Evolutionary conservation across 2,888 invertebrate genomes (phyloP), one percentile per base, ranked within the genome.

Genomic region (Drosophila macrospina): DNA sequence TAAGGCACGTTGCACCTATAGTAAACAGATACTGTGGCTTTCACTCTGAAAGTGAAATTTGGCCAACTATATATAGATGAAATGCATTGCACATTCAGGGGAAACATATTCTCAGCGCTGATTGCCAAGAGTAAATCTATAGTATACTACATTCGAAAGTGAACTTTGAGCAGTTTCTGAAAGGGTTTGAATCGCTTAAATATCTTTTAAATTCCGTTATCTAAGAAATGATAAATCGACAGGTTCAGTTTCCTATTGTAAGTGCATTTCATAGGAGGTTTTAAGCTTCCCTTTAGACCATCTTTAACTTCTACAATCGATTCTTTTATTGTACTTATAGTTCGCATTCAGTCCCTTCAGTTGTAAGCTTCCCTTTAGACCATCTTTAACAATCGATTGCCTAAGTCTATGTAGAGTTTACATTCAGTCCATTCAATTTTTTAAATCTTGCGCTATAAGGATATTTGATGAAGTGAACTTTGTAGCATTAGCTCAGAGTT

Each of bases 11-110:
- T 34, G 7, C 39, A 52, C 45, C 41, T 61, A 36, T 42, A 50
- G 48, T 41, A 48, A 52, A 45, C 36, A 51, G 37, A 45, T 66
- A 37, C 67, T 61, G 55, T 30, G 41, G 64, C 59, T 73, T 63
- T 39, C 32, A 24, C 24, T 39, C n/a, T 20, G 57, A 57, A 59
- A 62, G 59, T 55, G 55, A 66, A 66, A 57, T 42, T 42, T 16
- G 20, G 34, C 36, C 47, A 64, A 59, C 28, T 39, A 34, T 26
- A 26, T 20, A 30, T 30, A 11, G 1, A 26, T 4, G 13, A 10
- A 11, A 1, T 13, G 15, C 7, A 10, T n/a, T 51, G 50, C 37
- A 37, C 8, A 20, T 28, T 1, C 8, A 30, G 8, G 2, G 2
- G 16, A 28, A 37, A 39, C 26, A 16, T 4, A 6, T 47, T 30